phyloP scores from a whole-genome alignment of 1,140 invertebrate species.

The Kradibia gibbosae region DNA sequence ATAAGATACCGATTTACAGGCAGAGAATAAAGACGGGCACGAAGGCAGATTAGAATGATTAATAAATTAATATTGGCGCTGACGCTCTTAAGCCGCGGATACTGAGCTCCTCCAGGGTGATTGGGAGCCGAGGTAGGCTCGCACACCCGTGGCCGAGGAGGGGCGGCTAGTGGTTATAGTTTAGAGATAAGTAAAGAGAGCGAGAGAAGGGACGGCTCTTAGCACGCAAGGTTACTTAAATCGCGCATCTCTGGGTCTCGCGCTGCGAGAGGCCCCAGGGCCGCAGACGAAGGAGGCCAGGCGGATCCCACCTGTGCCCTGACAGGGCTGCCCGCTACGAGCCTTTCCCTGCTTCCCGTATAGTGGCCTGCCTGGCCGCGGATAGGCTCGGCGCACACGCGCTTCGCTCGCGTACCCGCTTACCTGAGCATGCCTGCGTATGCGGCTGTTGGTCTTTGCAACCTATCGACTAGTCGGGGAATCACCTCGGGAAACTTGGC shows the following conservation, averaged over 20 bases:
- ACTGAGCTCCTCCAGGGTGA: no score
- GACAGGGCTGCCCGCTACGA: constrained; percentile 53
- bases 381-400: neutral
- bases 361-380: neutral
- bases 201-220: constrained; percentile 21
- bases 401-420: neutral
- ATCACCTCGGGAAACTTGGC: constrained; percentile 48
- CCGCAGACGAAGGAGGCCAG: constrained; percentile 31
- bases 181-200: constrained; percentile 13
- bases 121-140: no score
- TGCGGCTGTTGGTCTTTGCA: constrained; percentile 7
- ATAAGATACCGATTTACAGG: no score
- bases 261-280: constrained; percentile 29
- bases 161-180: no score
- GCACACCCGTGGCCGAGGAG: no score
- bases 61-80: no score
- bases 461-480: neutral
- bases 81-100: no score
- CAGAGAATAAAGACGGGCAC: no score
- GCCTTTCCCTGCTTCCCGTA: neutral
- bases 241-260: constrained; percentile 60
- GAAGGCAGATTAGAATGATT: no score
- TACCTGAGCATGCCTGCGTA: neutral
- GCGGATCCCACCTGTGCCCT: constrained; percentile 66
- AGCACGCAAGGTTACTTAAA: constrained; percentile 68